phyloP scores from a whole-genome alignment of 2,797 vertebrate genomes.

The Synaphobranchus kaupii region DNA sequence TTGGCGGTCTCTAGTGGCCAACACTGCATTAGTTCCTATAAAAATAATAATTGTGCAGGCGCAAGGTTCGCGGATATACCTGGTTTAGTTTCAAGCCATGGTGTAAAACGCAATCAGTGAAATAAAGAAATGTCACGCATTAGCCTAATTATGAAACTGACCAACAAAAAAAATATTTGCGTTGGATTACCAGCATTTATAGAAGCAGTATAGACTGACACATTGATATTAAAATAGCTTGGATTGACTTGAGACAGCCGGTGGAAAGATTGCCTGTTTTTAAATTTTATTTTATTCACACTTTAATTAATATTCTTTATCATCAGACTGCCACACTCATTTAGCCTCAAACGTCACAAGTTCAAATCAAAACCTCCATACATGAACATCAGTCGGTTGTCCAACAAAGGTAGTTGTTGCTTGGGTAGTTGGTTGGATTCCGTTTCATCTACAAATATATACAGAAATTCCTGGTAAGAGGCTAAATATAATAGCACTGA shows the following conservation, averaged over 20 bases:
- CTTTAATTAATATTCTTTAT: constrained; percentile 55
- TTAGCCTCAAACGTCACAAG: constrained; percentile 57
- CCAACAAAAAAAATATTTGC: not conserved
- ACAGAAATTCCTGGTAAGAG: constrained; percentile 67
- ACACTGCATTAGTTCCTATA: constrained; percentile 34
- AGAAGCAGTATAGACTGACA: not conserved
- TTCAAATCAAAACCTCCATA: constrained; percentile 32
- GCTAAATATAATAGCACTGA: constrained; percentile 56
- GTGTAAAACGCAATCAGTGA: not conserved
- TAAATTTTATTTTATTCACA: constrained; percentile 60
- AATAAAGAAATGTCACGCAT: not conserved
- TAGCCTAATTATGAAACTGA: not conserved
- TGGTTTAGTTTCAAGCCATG: not conserved
- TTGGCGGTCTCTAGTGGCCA: constrained; percentile 63
- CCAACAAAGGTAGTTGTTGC: constrained; percentile 41
- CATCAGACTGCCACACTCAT: constrained; percentile 47
- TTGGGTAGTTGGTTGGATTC: constrained; percentile 52
- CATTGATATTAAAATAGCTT: not conserved
- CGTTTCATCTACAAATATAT: constrained; percentile 72
- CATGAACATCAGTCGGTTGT: constrained; percentile 52
- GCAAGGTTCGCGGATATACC: not conserved
- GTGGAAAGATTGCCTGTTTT: constrained; percentile 41
- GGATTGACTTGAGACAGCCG: not conserved
- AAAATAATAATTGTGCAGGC: not conserved
- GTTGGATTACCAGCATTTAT: not conserved